Conservation (phyloP, 1,140 invertebrate species). For the Pseudomyrmex sp. region DNA sequence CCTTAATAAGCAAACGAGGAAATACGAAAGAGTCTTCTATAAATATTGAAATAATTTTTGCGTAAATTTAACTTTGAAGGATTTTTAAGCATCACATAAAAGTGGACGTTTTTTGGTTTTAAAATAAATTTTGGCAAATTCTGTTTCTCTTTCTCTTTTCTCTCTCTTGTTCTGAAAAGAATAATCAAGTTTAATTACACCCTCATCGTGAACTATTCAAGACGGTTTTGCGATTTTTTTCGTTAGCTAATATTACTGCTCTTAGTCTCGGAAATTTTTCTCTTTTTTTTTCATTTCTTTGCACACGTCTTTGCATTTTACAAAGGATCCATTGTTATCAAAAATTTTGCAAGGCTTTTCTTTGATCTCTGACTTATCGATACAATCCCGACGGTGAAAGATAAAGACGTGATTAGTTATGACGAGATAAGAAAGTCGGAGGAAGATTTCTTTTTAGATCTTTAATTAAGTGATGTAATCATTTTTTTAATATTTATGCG, state of each 20-base stretch:
- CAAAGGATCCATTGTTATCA: slow-evolving; percentile 26
- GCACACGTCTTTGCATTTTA: slow-evolving; percentile 11
- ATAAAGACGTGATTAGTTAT: slow-evolving; percentile 29
- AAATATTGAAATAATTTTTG: not conserved
- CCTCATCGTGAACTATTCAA: not conserved
- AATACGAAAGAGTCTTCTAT: not conserved
- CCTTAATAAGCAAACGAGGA: slow-evolving; percentile 37
- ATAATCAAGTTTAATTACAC: slow-evolving; percentile 32
- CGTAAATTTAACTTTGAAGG: not conserved
- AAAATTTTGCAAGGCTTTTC: no score
- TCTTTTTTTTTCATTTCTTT: not conserved
- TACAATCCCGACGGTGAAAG: not conserved
- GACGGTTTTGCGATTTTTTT: slow-evolving; percentile 23
- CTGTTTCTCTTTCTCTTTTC: no score
- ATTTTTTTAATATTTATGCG: not conserved
- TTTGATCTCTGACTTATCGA: slow-evolving; percentile 6
- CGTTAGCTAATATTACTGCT: slow-evolving; percentile 18
- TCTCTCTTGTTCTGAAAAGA: not conserved
- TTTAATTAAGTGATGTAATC: slow-evolving; percentile 4
- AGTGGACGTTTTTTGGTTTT: no score
- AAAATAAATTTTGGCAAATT: no score
- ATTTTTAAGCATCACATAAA: not conserved
- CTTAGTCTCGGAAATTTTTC: not conserved
- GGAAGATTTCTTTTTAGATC: not conserved
- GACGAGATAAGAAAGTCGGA: not conserved